A percentile compares a stretch with the other conserved stretches of the same genome.
These are phyloP conservation scores for Meteorus cinctellus DNA, from an alignment of 2,888 invertebrate genomes.

Conservation along the genomic window DNA sequence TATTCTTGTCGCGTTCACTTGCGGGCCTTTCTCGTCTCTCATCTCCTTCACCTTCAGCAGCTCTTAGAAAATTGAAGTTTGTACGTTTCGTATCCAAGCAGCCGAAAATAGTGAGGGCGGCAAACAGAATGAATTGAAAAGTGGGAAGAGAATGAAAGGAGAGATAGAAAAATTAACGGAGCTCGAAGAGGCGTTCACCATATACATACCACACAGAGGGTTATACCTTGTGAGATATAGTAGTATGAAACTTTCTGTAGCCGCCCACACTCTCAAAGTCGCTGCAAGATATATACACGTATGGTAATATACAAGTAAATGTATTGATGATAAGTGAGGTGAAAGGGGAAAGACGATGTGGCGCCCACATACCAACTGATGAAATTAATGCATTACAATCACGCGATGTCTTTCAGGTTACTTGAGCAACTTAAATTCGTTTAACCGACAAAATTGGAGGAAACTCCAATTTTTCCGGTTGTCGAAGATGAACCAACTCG, in stretches of 20 bases:
- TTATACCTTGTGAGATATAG: conserved; percentile 22
- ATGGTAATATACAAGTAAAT: not conserved
- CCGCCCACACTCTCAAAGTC: not conserved
- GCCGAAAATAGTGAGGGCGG: not conserved
- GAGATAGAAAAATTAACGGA: conserved; percentile 28
- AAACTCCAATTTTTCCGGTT: conserved; percentile 36
- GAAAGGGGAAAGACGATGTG: not conserved
- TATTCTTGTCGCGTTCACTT: conserved; percentile 15
- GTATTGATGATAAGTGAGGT: not conserved
- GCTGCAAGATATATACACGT: not conserved
- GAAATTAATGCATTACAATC: conserved; percentile 31
- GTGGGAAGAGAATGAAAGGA: conserved; percentile 3
- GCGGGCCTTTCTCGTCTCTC: conserved; percentile 5
- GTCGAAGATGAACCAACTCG: conserved; percentile 19
- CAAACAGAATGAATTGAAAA: not conserved
- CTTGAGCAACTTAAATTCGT: conserved; percentile 28
- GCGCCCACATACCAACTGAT: not conserved
- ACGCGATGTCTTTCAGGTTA: conserved; percentile 34
- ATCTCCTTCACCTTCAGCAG: conserved; percentile 5
- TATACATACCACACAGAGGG: not conserved
- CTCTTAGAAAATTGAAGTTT: conserved; percentile 20
- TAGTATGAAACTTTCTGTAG: conserved; percentile 24
- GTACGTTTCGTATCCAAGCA: conserved; percentile 21
- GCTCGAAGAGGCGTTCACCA: conserved; percentile 31
- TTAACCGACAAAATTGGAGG: conserved; percentile 26